Evolutionary conservation across 2,113 vertebrate genomes (phyloP).

Genomic region (Onychostoma macrolepis): DNA sequence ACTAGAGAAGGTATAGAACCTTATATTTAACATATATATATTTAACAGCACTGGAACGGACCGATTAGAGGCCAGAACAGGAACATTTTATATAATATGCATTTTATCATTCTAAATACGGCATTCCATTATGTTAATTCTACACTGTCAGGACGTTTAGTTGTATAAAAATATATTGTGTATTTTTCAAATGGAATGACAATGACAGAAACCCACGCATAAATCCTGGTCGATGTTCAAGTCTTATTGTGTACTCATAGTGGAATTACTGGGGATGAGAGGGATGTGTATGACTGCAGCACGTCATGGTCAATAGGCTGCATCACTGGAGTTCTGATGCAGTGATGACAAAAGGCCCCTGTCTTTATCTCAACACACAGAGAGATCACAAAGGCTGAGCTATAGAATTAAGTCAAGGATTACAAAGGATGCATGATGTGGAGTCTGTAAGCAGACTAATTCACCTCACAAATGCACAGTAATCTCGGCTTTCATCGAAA

Average conservation of each 20-base stretch:
- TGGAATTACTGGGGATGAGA: background rate
- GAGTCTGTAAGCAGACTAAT: constrained; percentile 33
- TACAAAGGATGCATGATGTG: constrained; percentile 16
- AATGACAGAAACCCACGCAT: background rate
- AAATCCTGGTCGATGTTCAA: background rate
- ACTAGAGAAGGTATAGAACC: too few relatives aligned
- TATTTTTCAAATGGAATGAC: background rate
- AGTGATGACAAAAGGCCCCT: background rate
- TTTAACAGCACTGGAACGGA: background rate
- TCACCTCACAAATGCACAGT: constrained; percentile 29
- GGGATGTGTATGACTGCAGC: background rate
- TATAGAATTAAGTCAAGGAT: constrained; percentile 26
- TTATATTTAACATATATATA: too few relatives aligned
- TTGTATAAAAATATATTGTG: background rate
- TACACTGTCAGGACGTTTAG: background rate
- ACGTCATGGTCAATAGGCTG: background rate
- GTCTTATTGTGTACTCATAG: background rate
- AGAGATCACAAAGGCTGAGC: constrained; percentile 19
- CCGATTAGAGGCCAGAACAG: background rate
- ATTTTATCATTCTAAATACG: constrained; percentile 3
- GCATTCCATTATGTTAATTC: background rate
- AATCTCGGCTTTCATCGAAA: constrained; percentile 21
- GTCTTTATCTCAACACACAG: constrained; percentile 23
- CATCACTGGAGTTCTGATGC: background rate
- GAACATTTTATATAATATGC: background rate